Evolutionary conservation across 2,797 vertebrate species (phyloP), one percentile per base, ranked within the genome.

Genomic region (Enteromius argenteus): DNA sequence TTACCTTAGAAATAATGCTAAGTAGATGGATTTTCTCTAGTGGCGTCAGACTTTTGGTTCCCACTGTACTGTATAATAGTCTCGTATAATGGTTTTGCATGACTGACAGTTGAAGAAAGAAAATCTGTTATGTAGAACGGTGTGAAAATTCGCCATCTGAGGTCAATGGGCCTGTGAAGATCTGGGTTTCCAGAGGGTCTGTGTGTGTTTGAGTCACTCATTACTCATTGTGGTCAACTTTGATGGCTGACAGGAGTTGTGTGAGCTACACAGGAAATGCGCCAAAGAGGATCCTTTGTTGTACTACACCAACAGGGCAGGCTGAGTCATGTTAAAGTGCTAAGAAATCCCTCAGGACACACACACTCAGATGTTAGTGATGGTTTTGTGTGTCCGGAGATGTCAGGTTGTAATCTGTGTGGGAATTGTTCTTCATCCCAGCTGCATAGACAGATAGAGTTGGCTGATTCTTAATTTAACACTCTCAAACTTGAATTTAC

Each of bases 261-360:
- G 79, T 80, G 69, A 86, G 56, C 75, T 78, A 39, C 86, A 79
- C 79, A 87, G 84, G 84, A 89, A 89, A 87, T 89, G 71, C 79
- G 83, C 46, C 15, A 78, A 71, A 77, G 68, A 89, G 68, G 56
- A 83, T 69, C 27, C 32, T 86, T 86, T 87, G 80, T 87, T 83
- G 66, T 84, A 23, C 72, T 35, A 80, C 51, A 72, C 74, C 79
- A 85, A 62, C 35, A 37, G 42, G 86, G 80, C 86, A 83, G 80
- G 80, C 79, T 87, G 85, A 87, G 83, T 86, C 88, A 86, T 42
- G 79, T 80, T 72, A 51, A 71, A 80, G 60, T 37, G 13, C 64
- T 68, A 66, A 84, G 79, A 80, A 86, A 79, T 85, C 71, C 83
- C 80, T 64, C 42, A 46, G 56, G 44, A 72, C 62, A 86, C 3